Percentiles rank a stretch among this genome's conserved stretches.
phyloP scores from a whole-genome alignment of 1,140 invertebrate species.

The Pygmarrhopalites habei region DNA sequence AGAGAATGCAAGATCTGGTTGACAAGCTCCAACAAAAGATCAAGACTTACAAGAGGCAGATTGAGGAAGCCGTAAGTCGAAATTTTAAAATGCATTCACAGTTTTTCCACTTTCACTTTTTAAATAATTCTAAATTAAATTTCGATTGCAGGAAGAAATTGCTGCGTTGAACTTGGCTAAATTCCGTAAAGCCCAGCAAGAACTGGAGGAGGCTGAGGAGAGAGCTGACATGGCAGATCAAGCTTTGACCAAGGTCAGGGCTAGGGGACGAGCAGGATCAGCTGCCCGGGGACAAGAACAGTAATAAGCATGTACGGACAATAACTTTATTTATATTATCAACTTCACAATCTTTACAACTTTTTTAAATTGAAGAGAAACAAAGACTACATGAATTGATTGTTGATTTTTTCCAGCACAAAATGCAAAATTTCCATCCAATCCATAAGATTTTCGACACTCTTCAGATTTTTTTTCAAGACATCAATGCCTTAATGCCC shows the following conservation, averaged over 20 bases:
- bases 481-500: background rate
- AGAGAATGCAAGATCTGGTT: slow-evolving; percentile 94
- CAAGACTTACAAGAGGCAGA: slow-evolving; percentile 99
- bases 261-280: slow-evolving; percentile 85
- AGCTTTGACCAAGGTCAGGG: slow-evolving; percentile 93
- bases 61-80: slow-evolving; percentile 80
- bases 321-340: too few species aligned
- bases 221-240: slow-evolving; percentile 66
- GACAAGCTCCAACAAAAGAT: slow-evolving; percentile 99
- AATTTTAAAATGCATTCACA: background rate
- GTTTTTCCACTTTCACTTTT: background rate
- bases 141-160: slow-evolving; percentile 74
- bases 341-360: too few species aligned
- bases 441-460: too few species aligned
- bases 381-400: too few species aligned
- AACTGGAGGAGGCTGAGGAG: slow-evolving; percentile 97
- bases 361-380: too few species aligned
- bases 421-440: too few species aligned
- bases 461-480: too few species aligned
- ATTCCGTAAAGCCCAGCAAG: slow-evolving; percentile 98
- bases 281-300: slow-evolving; percentile 47
- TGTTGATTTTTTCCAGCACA: too few species aligned
- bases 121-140: too few species aligned
- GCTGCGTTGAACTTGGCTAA: slow-evolving; percentile 97
- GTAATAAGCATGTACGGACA: too few species aligned